Percentiles rank a stretch among this genome's conserved stretches.
Conservation (phyloP, 1,140 invertebrate genomes). For the Bombus pascuorum region DNA sequence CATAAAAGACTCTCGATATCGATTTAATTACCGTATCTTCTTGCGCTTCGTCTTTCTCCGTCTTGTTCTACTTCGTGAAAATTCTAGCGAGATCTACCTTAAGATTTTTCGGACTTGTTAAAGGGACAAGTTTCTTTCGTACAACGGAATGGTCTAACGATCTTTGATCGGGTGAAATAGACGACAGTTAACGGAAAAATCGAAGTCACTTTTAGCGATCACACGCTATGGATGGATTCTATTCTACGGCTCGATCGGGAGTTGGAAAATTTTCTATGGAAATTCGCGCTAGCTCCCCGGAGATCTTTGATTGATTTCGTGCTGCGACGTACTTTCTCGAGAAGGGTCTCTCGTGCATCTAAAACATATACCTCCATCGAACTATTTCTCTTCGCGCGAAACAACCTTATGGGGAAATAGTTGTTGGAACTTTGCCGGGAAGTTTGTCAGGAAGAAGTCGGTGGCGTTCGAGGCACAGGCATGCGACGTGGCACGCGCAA, state of each 20-base stretch:
- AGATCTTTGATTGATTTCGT: background rate
- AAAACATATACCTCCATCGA: background rate
- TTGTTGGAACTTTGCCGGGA: background rate
- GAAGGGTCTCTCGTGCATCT: background rate
- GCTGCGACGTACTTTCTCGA: background rate
- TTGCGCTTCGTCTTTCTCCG: background rate
- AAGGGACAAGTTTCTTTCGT: too few species aligned
- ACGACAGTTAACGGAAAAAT: too few species aligned
- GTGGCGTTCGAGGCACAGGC: background rate
- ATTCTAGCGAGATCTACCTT: background rate
- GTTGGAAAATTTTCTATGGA: background rate
- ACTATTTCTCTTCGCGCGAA: background rate
- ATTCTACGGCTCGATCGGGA: too few species aligned
- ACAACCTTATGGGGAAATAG: background rate
- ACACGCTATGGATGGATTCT: too few species aligned
- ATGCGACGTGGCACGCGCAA: conserved; percentile 24
- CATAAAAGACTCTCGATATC: background rate
- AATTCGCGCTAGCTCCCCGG: background rate
- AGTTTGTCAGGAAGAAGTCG: conserved; percentile 7
- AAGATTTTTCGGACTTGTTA: background rate
- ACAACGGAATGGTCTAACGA: too few species aligned
- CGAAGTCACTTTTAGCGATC: too few species aligned
- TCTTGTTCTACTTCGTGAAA: background rate
- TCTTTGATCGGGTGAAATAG: too few species aligned
- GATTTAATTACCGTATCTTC: background rate